Percentiles rank a stretch among this genome's conserved stretches.
phyloP scores from a whole-genome alignment of 2,888 invertebrate genomes.

The Philonicus albiceps region DNA sequence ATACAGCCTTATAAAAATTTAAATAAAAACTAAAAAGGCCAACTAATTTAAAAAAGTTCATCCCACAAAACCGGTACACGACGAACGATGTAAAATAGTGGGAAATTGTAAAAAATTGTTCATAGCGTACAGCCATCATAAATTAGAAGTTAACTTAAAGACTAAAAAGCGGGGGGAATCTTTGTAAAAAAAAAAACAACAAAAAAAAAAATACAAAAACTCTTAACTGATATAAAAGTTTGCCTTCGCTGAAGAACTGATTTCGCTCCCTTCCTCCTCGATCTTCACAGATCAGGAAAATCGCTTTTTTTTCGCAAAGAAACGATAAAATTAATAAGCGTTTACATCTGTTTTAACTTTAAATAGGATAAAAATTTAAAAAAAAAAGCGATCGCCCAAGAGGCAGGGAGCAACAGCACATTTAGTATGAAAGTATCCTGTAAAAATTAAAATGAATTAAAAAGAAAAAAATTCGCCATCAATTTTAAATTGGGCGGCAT shows the following conservation, averaged over 20 bases:
- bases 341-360: not conserved
- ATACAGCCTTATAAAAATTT: not conserved
- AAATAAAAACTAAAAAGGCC: not conserved
- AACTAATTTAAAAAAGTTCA: not conserved
- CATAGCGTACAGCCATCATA: constrained; percentile 3
- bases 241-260: constrained; percentile 24
- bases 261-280: not conserved
- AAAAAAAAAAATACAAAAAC: no score
- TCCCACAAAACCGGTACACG: not conserved
- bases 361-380: not conserved
- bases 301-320: not conserved
- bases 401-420: not conserved
- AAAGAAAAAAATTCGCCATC: not conserved
- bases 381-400: not conserved
- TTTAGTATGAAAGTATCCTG: constrained; percentile 9
- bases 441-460: not conserved
- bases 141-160: constrained; percentile 4
- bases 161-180: not conserved
- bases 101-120: constrained; percentile 27
- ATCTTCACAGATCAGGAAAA: not conserved
- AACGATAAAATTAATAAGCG: not conserved
- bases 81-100: not conserved
- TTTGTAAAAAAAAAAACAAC: not conserved
- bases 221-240: not conserved
- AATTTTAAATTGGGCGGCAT: constrained; percentile 18